Conservation (phyloP, 2,113 vertebrate genomes). For the Sterrhoptilus dennistouni region DNA sequence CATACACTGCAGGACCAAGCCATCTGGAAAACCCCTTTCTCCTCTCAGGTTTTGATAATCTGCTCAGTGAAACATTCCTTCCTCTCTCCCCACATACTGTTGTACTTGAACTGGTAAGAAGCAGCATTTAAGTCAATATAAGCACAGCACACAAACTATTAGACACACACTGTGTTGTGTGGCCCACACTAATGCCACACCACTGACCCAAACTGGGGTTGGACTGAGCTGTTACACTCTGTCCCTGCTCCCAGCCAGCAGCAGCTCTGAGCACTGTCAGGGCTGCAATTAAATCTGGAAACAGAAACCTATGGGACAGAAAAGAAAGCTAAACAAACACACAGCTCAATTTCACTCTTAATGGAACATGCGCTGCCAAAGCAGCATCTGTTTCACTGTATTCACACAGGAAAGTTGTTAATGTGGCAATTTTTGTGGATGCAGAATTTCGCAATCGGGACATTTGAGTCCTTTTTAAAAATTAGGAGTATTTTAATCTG, state of each 20-base stretch:
- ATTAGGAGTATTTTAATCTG: background rate
- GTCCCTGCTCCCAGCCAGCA: background rate
- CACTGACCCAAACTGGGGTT: background rate
- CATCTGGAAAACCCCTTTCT: constrained; percentile 6
- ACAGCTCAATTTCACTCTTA: background rate
- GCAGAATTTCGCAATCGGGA: background rate
- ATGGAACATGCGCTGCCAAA: background rate
- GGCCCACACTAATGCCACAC: background rate
- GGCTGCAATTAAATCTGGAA: background rate
- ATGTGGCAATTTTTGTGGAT: background rate
- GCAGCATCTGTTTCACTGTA: background rate
- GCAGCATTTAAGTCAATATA: background rate
- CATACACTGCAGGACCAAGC: background rate
- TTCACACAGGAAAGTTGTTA: background rate
- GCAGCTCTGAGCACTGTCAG: background rate
- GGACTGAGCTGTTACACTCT: fast-evolving
- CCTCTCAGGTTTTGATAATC: background rate
- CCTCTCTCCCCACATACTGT: background rate
- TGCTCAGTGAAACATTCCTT: background rate
- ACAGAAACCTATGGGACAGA: background rate
- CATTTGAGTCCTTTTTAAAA: background rate
- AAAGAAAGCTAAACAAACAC: background rate
- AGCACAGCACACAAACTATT: background rate
- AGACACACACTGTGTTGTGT: background rate
- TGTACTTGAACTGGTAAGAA: background rate